phyloP scores from a whole-genome alignment of 2,888 invertebrate species.

The Platynereis dumerilii region DNA sequence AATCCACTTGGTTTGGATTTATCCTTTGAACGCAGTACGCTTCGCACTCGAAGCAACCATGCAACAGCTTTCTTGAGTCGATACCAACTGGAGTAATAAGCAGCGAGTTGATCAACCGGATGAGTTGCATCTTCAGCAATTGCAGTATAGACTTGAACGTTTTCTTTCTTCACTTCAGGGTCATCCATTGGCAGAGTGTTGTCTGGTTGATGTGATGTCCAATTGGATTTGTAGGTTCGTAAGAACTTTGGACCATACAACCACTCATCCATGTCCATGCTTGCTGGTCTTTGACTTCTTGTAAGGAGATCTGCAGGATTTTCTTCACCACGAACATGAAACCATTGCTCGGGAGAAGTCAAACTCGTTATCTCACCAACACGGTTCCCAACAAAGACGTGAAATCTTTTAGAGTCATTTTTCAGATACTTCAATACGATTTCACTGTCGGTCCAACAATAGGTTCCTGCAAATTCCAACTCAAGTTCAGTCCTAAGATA shows the following conservation, averaged over 20 bases:
- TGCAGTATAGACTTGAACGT: neutral
- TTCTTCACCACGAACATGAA: conserved; percentile 40
- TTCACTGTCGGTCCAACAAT: conserved; percentile 32
- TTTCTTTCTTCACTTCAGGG: conserved; percentile 12
- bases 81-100: conserved; percentile 23
- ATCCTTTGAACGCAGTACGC: too few species aligned
- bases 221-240: too few species aligned
- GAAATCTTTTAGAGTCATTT: conserved; percentile 37
- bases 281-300: conserved; percentile 30
- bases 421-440: conserved; percentile 29
- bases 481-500: conserved; percentile 25
- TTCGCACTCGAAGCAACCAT: too few species aligned
- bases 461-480: conserved; percentile 1
- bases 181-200: conserved; percentile 10
- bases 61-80: conserved; percentile 2
- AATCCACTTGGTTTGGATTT: too few species aligned
- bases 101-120: conserved; percentile 8
- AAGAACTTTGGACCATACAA: conserved; percentile 27
- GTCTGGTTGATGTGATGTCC: too few species aligned
- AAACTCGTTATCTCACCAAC: conserved; percentile 38
- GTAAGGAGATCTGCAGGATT: conserved; percentile 53
- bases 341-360: conserved; percentile 35
- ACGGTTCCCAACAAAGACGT: conserved; percentile 44
- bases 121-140: neutral
- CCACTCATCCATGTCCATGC: conserved; percentile 29